Evolutionary conservation across 2,888 invertebrate genomes (phyloP), one percentile per base, ranked within the genome.

Genomic region (Thalpophila matura): DNA sequence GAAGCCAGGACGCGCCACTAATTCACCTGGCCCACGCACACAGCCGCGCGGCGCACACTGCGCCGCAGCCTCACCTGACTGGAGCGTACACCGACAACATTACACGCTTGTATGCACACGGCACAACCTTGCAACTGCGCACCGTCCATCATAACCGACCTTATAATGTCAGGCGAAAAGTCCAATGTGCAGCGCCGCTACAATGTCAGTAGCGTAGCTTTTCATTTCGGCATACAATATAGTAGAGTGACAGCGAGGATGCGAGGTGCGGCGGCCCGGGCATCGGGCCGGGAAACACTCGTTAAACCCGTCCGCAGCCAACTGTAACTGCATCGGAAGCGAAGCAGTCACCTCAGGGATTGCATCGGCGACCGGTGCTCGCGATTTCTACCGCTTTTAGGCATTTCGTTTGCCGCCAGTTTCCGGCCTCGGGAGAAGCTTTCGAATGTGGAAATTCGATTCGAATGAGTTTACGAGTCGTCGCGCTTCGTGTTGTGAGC

Each of bases 21-120:
- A 86, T 85, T 91, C 88, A 91, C 89, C 92, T 91, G 89, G 84
- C 86, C 80, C 82, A 67, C 86, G 80, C 88, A 83, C 89, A 84
- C 91, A 86, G 71, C 37, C 70, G 66, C 67, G 43, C 55, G 40
- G 58, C 62, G 45, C 59, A 62, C 76, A 76, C 70, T 29, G 43
- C 47, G 45, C 54, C 55, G 64, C 75, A 61, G 67, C 67, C 80
- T 79, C 84, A 83, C 85, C 85, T 85, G 81, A 78, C 81, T 76
- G 81, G 75, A 81, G 79, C 79, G 78, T 81, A 86, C 85, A 80
- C 79, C 76, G 83, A 76, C 83, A 74, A 82, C 79, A 85, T 86
- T 85, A 86, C 87, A 87, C 84, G 85, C 83, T 78, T 81, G 83
- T 82, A 87, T 88, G 89, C 89, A 86, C 87, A 81, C 83, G 73